A percentile compares a stretch with the other conserved stretches of the same genome.
Evolutionary conservation across 2,888 invertebrate genomes (phyloP).

Genomic region (Stenichneumon culpator): DNA sequence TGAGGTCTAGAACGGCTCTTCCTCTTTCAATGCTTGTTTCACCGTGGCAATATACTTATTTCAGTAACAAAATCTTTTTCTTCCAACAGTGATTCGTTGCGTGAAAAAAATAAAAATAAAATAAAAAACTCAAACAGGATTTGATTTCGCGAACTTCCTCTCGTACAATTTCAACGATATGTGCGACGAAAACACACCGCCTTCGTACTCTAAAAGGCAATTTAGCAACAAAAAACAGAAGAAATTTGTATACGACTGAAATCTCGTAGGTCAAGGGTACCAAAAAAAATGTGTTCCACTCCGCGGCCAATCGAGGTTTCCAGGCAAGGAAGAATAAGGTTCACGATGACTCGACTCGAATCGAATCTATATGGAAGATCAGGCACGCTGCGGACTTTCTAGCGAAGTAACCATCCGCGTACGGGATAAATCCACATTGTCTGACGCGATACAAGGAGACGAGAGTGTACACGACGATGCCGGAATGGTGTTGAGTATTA

Average conservation of each 20-base stretch:
- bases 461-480: constrained; percentile 36
- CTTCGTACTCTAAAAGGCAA: not conserved
- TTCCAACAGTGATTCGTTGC: constrained; percentile 1
- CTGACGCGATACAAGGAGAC: constrained; percentile 38
- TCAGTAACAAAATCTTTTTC: constrained; percentile 28
- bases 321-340: constrained; percentile 42
- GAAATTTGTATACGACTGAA: not conserved
- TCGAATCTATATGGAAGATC: constrained; percentile 52
- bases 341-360: constrained; percentile 52
- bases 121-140: not conserved
- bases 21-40: constrained; percentile 58
- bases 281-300: constrained; percentile 50
- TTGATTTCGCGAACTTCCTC: constrained; percentile 11
- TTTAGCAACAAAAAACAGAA: not conserved
- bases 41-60: constrained; percentile 43
- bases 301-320: constrained; percentile 55
- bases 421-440: constrained; percentile 58
- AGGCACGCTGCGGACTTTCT: constrained; percentile 56
- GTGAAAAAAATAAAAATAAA: not conserved
- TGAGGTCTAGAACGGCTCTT: constrained; percentile 78
- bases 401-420: constrained; percentile 36
- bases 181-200: not conserved
- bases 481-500: constrained; percentile 37
- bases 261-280: constrained; percentile 21
- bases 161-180: not conserved